Base-by-base conservation (phyloP, 2,797 vertebrate species). In the Tinamus major region DNA sequence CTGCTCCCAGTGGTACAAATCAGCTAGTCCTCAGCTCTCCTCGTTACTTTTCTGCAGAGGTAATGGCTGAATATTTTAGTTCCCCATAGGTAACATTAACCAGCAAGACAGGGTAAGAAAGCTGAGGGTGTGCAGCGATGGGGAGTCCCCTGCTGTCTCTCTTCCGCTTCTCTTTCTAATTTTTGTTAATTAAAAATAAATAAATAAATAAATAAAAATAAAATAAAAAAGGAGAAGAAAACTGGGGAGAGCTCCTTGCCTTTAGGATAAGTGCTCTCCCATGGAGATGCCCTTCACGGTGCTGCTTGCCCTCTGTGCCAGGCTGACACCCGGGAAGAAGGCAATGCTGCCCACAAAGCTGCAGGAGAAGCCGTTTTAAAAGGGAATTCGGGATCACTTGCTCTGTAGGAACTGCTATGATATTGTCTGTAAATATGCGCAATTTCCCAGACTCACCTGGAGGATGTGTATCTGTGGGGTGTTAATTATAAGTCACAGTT, bases 401-500 rank as follows among this genome's bases (percentile, higher is more conserved):
- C 13, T 35, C 49, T 63, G 85, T 79, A 90, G 94, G 82, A n/a
- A 85, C 29, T 42, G 44, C 46, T 74, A 26, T 1, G 4, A 55
- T 23, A 79, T 42, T 77, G 64, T 62, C 90, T 58, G 59, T 53
- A 77, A 78, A 90, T 33, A 59, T 62, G 63, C 35, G 84, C 33
- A 69, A 33, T 85, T 31, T 87, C 77, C 17, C 46, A 83, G 67
- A 88, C 88, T 83, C 91, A 89, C 21, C 0, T 2, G 55, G 79
- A 77, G 24, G 78, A 58, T 53, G 29, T 68, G 20, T 76, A 37
- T 96, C 56, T 87, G 37, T 19, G 51, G 78, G 37, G 48, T 14
- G 63, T 96, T 94, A 96, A 96, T 95, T 90, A 68, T 76, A 94
- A 81, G 53, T 89, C 90, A 93, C 16, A 42, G 13, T 83, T 97